phyloP scores from a whole-genome alignment of 2,113 vertebrate species.

The Phoxinus phoxinus region DNA sequence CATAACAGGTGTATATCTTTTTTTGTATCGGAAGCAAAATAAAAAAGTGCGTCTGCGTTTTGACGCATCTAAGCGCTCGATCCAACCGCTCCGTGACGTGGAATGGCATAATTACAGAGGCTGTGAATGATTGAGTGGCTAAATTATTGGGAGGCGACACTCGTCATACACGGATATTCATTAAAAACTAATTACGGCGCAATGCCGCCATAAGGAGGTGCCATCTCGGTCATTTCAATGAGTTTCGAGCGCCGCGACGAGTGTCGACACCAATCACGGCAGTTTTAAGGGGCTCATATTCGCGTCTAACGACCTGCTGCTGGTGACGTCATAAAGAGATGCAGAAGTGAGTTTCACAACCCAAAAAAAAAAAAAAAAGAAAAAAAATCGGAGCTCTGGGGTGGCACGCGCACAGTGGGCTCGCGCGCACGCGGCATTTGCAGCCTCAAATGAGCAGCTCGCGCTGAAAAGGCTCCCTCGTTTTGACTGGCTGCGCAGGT shows the following conservation, averaged over 20 bases:
- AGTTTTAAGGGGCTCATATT: neutral
- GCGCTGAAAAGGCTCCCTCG: slow-evolving; percentile 19
- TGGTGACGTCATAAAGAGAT: slow-evolving; percentile 44
- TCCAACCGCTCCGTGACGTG: neutral
- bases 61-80: slow-evolving; percentile 2
- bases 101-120: neutral
- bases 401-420: slow-evolving; percentile 12
- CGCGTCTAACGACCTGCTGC: neutral
- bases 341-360: slow-evolving; percentile 49
- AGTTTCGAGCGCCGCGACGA: neutral
- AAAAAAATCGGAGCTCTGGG: neutral
- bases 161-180: slow-evolving; percentile 36
- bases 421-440: slow-evolving; percentile 26
- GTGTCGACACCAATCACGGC: neutral
- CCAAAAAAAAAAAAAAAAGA: neutral
- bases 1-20: neutral
- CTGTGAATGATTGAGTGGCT: slow-evolving; percentile 10
- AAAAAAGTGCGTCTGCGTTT: neutral
- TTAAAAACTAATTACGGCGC: slow-evolving; percentile 36
- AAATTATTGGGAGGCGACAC: neutral
- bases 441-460: slow-evolving; percentile 41
- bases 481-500: slow-evolving; percentile 41
- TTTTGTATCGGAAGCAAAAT: neutral
- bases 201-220: neutral
- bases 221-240: neutral